Percentiles rank a stretch among this genome's conserved stretches.
phyloP scores from a whole-genome alignment of 2,113 vertebrate species.

The Crotalus tigris region DNA sequence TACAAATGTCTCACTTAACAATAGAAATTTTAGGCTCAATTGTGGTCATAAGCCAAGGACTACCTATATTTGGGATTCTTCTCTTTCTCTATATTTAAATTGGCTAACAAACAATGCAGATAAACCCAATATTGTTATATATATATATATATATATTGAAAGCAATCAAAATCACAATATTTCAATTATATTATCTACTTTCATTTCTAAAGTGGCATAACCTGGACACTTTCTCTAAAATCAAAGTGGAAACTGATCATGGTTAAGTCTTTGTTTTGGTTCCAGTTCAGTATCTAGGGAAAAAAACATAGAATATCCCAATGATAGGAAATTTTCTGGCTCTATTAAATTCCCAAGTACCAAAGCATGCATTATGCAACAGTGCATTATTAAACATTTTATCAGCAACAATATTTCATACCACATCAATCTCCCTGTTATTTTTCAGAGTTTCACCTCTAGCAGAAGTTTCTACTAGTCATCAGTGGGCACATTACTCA shows the following conservation, averaged over 20 bases:
- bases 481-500: neutral
- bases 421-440: neutral
- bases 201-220: neutral
- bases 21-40: too few relatives aligned
- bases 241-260: neutral
- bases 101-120: neutral
- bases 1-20: too few relatives aligned
- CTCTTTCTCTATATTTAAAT: neutral
- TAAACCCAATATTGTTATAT: neutral
- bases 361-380: neutral
- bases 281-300: neutral
- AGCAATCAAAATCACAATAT: neutral
- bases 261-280: neutral
- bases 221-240: neutral
- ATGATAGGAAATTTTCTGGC: neutral
- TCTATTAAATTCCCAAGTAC: neutral
- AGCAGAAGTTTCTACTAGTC: neutral
- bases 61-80: neutral
- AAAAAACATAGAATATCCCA: neutral
- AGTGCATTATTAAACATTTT: neutral
- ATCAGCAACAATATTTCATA: neutral
- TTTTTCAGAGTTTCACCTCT: neutral
- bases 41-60: too few relatives aligned
- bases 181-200: neutral
- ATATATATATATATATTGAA: neutral